A percentile compares a stretch with the other conserved stretches of the same genome.
phyloP scores from a whole-genome alignment of 2,113 vertebrate species.

The Melanerpes formicivorus region DNA sequence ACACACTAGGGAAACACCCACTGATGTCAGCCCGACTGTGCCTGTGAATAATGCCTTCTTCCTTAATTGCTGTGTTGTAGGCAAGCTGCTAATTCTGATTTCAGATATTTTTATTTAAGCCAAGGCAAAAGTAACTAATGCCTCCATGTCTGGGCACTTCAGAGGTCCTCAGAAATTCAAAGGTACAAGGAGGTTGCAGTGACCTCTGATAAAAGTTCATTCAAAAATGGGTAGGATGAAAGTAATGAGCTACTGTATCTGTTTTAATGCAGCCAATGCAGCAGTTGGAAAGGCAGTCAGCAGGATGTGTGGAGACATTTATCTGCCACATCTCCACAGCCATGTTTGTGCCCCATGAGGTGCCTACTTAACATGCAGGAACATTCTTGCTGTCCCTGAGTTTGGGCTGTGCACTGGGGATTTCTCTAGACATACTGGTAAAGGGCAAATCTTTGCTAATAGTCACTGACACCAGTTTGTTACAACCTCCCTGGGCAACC shows the following conservation, averaged over 20 bases:
- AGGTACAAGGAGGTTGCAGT: not conserved
- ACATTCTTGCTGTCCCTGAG: not conserved
- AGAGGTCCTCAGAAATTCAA: conserved; percentile 69
- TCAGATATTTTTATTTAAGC: conserved; percentile 64
- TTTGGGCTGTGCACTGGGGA: accelerated
- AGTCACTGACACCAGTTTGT: not conserved
- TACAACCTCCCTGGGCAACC: not conserved
- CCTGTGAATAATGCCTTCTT: conserved; percentile 53
- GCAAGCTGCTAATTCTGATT: not conserved
- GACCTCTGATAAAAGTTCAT: not conserved
- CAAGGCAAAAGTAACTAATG: not conserved
- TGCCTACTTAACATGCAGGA: accelerated
- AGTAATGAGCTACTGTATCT: not conserved
- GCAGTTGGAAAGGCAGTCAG: not conserved
- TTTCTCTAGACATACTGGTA: not conserved
- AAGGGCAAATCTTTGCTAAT: not conserved
- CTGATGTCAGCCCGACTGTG: conserved; percentile 38
- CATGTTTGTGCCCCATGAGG: not conserved
- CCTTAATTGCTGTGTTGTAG: conserved; percentile 39
- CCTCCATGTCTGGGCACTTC: conserved; percentile 61
- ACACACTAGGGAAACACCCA: conserved; percentile 38
- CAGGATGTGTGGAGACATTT: accelerated
- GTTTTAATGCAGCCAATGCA: not conserved
- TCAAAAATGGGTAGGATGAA: not conserved
- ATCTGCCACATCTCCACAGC: not conserved